These are phyloP conservation scores for Hofmannophila pseudospretella DNA, from an alignment of 2,888 invertebrate species.

Conservation along the genomic window DNA sequence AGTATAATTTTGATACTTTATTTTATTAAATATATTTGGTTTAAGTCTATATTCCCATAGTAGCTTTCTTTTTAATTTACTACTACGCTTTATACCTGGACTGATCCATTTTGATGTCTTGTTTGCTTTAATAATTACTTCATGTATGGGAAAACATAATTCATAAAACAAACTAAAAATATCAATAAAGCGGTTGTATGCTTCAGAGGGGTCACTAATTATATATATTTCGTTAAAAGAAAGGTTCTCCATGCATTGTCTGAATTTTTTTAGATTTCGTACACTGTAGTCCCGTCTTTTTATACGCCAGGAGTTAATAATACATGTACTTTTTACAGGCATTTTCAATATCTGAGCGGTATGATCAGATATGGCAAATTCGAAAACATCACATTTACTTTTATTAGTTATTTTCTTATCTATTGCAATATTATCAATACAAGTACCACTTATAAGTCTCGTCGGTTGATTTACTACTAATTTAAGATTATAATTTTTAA, in stretches of 20 bases:
- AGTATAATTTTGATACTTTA: conserved; percentile 2
- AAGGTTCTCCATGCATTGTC: background rate
- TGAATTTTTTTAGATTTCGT: background rate
- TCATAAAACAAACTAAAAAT: conserved; percentile 4
- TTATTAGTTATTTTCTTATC: conserved; percentile 4
- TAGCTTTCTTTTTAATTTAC: conserved; percentile 4
- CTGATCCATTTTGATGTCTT: conserved; percentile 3
- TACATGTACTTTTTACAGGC: conserved; percentile 1
- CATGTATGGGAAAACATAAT: conserved; percentile 2
- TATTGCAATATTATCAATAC: conserved; percentile 8
- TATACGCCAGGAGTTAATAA: background rate
- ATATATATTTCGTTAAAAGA: conserved; percentile 1
- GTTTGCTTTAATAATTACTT: conserved; percentile 2
- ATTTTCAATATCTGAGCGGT: conserved; percentile 9
- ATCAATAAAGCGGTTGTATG: conserved; percentile 2
- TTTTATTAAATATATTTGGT: conserved; percentile 2
- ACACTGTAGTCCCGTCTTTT: background rate
- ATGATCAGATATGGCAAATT: conserved; percentile 11
- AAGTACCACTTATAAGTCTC: conserved; percentile 2
- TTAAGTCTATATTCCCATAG: conserved; percentile 4
- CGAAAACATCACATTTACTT: conserved; percentile 1
- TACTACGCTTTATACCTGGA: conserved; percentile 1
- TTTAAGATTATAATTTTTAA: conserved; percentile 8
- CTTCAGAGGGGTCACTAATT: background rate
- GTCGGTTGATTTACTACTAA: conserved; percentile 1